Base-by-base conservation (phyloP, 2,888 invertebrate species). In the Drosophila limbata region DNA sequence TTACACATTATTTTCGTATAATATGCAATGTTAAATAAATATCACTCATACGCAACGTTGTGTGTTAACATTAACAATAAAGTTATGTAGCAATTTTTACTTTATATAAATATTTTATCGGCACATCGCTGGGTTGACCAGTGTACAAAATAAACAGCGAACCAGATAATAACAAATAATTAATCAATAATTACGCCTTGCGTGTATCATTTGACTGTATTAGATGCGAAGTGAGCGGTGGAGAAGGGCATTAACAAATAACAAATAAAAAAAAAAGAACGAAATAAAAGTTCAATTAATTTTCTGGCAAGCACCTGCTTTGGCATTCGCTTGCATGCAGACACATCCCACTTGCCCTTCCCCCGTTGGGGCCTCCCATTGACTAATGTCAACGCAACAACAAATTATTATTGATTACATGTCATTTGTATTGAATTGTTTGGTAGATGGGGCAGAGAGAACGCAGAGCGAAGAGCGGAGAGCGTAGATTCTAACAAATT, bases 351-450 rank as follows among this genome's bases (percentile, higher is more conserved):
- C 53, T 10, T 11, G 39, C 33, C 28, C 39, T 40, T n/a, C 9
- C n/a, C 28, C 31, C 62, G 8, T 8, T 25, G 17, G 15, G 40
- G 31, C 28, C 21, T 19, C 63, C 52, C 52, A 59, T 55, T 61
- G 60, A 62, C 64, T 70, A 76, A 84, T 81, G 88, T 81, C 82
- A 89, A 73, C 65, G 70, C 66, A 69, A 67, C 64, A 65, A 73
- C 52, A 76, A 87, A 87, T 88, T 70, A 88, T 90, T 84, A 84
- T 84, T 84, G 84, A 84, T 84, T 84, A 83, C 81, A 88, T 70
- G 86, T 71, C 80, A 85, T 76, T 88, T 79, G 68, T 72, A 79
- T 67, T 60, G 75, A 77, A 72, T 62, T 69, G 70, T 55, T 51
- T 15, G 33, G 15, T 5, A 33, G 17, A 8, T 35, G 44, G 15